These are phyloP conservation scores for Phyto melanocephala DNA, from an alignment of 2,888 invertebrate genomes.

Conservation along the genomic window DNA sequence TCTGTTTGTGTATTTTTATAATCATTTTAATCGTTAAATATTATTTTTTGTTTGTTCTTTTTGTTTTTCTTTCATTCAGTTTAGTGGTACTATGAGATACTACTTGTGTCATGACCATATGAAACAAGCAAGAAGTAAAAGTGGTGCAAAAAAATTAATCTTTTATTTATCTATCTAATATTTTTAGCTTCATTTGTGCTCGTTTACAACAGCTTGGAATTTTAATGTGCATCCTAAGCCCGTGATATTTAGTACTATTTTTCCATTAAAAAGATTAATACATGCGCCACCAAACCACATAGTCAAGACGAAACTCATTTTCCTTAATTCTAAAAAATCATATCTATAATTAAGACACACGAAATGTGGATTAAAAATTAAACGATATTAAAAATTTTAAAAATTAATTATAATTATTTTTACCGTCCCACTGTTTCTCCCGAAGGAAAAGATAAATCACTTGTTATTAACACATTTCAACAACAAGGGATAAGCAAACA, in stretches of 20 bases:
- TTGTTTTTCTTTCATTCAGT: too few relatives aligned
- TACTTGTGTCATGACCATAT: too few relatives aligned
- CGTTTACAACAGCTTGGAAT: slow-evolving; percentile 10
- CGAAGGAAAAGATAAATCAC: slow-evolving; percentile 11
- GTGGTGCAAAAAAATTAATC: background rate
- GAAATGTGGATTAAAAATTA: too few relatives aligned
- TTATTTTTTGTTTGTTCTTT: too few relatives aligned
- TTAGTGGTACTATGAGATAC: too few relatives aligned
- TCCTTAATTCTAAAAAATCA: too few relatives aligned
- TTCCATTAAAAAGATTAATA: slow-evolving; percentile 22
- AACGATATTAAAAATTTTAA: too few relatives aligned
- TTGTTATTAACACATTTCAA: slow-evolving; percentile 1
- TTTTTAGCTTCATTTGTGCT: background rate
- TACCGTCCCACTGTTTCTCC: background rate
- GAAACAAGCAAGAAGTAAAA: too few relatives aligned
- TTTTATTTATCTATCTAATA: background rate
- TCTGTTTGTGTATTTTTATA: too few relatives aligned
- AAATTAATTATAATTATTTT: background rate
- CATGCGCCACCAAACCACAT: background rate
- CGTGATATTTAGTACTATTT: slow-evolving; percentile 7
- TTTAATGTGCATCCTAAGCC: slow-evolving; percentile 31
- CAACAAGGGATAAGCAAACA: background rate
- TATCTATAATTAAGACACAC: too few relatives aligned
- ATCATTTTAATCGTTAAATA: too few relatives aligned
- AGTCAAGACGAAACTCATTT: too few relatives aligned